These are phyloP conservation scores for Toxonevra muliebris DNA, from an alignment of 2,888 invertebrate genomes.

Conservation along the genomic window DNA sequence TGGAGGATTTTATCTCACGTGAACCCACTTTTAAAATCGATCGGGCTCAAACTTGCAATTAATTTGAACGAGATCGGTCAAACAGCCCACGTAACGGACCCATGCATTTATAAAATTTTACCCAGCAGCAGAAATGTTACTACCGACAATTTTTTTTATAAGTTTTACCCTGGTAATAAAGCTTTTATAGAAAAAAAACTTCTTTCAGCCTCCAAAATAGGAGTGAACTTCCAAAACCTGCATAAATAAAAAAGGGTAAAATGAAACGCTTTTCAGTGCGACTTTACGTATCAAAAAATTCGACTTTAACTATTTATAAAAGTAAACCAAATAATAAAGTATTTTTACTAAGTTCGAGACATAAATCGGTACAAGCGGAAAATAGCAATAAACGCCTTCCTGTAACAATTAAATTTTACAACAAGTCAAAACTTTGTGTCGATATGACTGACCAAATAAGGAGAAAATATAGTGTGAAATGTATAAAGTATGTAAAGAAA, in stretches of 20 bases:
- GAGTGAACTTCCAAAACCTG: slow-evolving; percentile 36
- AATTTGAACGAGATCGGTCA: too few relatives aligned
- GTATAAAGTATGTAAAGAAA: slow-evolving; percentile 44
- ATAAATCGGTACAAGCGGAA: slow-evolving; percentile 45
- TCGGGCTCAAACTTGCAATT: too few relatives aligned
- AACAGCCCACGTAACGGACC: too few relatives aligned
- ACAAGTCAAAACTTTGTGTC: slow-evolving; percentile 40
- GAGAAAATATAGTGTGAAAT: slow-evolving; percentile 47
- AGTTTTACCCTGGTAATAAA: slow-evolving; percentile 37
- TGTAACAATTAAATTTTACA: slow-evolving; percentile 47
- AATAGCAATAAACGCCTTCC: slow-evolving; percentile 42
- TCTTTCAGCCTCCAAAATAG: slow-evolving; percentile 35
- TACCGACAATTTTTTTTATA: slow-evolving; percentile 43
- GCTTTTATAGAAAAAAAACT: slow-evolving; percentile 42
- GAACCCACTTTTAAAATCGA: too few relatives aligned
- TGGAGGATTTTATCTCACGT: too few relatives aligned
- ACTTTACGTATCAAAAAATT: slow-evolving; percentile 31
- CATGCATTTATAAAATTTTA: too few relatives aligned
- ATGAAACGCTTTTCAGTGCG: slow-evolving; percentile 25
- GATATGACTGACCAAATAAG: slow-evolving; percentile 49
- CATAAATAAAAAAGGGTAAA: slow-evolving; percentile 39
- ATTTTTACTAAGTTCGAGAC: slow-evolving; percentile 44
- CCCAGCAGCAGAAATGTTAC: slow-evolving; percentile 42
- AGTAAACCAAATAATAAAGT: slow-evolving; percentile 47
- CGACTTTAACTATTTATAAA: slow-evolving; percentile 45